A percentile compares a stretch with the other conserved stretches of the same genome.
Conservation (phyloP, 2,113 vertebrate species). For the Pholis gunnellus region DNA sequence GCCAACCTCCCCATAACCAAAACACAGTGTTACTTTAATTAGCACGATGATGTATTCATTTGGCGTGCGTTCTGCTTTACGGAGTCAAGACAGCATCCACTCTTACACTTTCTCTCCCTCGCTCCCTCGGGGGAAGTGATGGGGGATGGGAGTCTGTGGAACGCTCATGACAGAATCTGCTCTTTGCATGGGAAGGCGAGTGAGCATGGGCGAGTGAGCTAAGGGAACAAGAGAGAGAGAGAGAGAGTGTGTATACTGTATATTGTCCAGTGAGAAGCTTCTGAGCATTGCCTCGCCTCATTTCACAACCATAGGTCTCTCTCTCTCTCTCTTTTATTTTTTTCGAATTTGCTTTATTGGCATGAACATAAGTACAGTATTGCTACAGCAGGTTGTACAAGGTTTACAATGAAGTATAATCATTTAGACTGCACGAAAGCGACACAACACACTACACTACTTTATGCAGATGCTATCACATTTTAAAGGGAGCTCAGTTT, state of each 20-base stretch:
- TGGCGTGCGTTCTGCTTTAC: slow-evolving; percentile 67
- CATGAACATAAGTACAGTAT: background rate
- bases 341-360: slow-evolving; percentile 29
- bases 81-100: slow-evolving; percentile 68
- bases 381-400: background rate
- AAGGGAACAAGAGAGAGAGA: slow-evolving; percentile 42
- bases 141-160: slow-evolving; percentile 73
- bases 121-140: slow-evolving; percentile 58
- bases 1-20: slow-evolving; percentile 50
- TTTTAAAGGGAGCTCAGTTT: background rate
- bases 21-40: slow-evolving; percentile 70
- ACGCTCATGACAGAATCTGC: slow-evolving; percentile 75
- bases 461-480: background rate
- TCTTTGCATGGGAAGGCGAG: slow-evolving; percentile 71
- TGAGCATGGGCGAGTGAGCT: slow-evolving; percentile 65
- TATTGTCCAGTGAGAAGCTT: slow-evolving; percentile 61
- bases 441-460: background rate
- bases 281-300: slow-evolving; percentile 48
- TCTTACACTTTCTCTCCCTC: slow-evolving; percentile 36
- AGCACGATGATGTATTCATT: slow-evolving; percentile 71
- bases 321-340: slow-evolving; percentile 4
- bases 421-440: background rate
- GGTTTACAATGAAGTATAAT: background rate
- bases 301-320: slow-evolving; percentile 59
- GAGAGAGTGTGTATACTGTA: slow-evolving; percentile 32